phyloP scores from a whole-genome alignment of 2,888 invertebrate species.

The Leucophenga maculata region DNA sequence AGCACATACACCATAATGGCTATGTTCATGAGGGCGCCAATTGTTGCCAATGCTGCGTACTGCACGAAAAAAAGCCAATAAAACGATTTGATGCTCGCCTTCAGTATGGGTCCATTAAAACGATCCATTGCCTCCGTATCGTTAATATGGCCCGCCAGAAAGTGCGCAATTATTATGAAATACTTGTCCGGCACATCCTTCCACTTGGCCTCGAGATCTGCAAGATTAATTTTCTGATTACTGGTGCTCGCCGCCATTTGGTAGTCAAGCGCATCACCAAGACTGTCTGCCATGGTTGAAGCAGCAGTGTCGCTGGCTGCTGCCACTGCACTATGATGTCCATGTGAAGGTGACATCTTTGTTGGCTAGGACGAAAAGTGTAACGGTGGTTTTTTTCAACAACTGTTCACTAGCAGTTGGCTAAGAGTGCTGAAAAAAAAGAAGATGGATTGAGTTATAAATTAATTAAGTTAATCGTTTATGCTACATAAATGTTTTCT shows the following conservation, averaged over 20 bases:
- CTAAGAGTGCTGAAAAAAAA: no score
- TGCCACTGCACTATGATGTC: not conserved
- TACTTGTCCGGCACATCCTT: slow-evolving; percentile 69
- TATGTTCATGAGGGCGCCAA: slow-evolving; percentile 76
- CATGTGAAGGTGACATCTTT: not conserved
- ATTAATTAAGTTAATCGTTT: no score
- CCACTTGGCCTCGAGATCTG: slow-evolving; percentile 53
- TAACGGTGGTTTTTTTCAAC: no score
- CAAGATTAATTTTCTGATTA: slow-evolving; percentile 44
- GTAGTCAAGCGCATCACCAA: slow-evolving; percentile 40
- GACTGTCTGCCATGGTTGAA: slow-evolving; percentile 2
- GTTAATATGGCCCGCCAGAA: slow-evolving; percentile 65
- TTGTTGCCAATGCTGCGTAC: slow-evolving; percentile 75
- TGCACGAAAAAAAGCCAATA: slow-evolving; percentile 78
- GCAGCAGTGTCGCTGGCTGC: not conserved
- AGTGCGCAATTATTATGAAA: slow-evolving; percentile 66
- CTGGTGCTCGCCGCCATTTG: slow-evolving; percentile 50
- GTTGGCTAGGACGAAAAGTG: no score
- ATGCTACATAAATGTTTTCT: no score
- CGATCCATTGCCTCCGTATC: slow-evolving; percentile 69
- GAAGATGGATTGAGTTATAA: no score
- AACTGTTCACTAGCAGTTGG: no score
- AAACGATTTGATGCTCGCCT: slow-evolving; percentile 74
- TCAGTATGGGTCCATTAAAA: slow-evolving; percentile 76
- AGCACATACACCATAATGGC: slow-evolving; percentile 75